phyloP scores from a whole-genome alignment of 2,113 vertebrate species.

The Actinemys pallida region DNA sequence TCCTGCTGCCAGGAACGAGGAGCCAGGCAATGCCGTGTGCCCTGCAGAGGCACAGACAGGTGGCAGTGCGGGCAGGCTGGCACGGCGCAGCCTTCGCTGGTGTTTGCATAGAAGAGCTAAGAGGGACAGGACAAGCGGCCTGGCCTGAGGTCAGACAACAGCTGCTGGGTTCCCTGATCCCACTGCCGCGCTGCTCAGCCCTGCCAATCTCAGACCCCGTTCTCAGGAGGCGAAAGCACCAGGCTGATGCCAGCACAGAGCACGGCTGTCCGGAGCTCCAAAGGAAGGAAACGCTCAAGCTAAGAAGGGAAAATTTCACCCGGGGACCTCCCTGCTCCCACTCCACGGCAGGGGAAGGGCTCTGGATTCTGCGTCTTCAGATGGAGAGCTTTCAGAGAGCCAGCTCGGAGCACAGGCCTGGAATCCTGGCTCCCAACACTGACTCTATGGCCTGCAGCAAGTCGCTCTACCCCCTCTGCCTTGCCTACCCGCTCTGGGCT shows the following conservation, averaged over 20 bases:
- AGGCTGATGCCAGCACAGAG: not conserved
- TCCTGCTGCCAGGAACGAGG: too few relatives aligned
- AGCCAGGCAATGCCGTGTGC: too few relatives aligned
- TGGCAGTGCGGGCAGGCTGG: not conserved
- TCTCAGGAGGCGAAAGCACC: too few relatives aligned
- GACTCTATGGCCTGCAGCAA: too few relatives aligned
- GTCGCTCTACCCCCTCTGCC: not conserved
- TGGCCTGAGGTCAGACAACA: not conserved
- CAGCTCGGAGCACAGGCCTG: not conserved
- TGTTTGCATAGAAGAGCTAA: too few relatives aligned
- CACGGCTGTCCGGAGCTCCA: too few relatives aligned
- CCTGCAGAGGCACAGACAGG: too few relatives aligned
- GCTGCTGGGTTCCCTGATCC: not conserved
- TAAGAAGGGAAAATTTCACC: not conserved
- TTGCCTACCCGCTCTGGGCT: too few relatives aligned
- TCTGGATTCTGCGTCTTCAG: not conserved
- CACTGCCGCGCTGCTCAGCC: not conserved
- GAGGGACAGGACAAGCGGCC: not conserved
- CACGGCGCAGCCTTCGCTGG: not conserved
- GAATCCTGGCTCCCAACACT: not conserved
- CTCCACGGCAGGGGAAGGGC: not conserved
- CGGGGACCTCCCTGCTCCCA: not conserved
- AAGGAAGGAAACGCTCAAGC: not conserved
- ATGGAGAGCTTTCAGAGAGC: not conserved
- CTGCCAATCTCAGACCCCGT: not conserved